These are phyloP conservation scores for Alauda arvensis DNA, from an alignment of 2,797 vertebrate species.

Conservation along the genomic window DNA sequence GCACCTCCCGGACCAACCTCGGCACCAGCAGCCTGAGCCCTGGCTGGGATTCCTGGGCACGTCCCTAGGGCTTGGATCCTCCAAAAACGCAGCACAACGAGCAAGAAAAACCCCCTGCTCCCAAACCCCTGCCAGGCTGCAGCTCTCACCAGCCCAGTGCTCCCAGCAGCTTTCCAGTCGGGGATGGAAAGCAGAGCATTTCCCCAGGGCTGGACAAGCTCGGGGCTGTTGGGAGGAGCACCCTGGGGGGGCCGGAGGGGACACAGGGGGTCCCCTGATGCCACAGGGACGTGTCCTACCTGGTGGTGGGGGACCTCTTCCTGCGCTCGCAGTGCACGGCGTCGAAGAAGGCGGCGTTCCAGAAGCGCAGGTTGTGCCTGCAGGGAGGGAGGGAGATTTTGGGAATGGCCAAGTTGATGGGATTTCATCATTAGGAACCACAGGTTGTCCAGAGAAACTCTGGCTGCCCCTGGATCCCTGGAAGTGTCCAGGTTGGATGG, in stretches of 20 bases:
- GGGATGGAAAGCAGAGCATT: background rate
- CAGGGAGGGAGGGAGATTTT: background rate
- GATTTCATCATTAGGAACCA: background rate
- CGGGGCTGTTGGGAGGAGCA: background rate
- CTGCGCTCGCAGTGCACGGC: constrained; percentile 95
- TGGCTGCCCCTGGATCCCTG: background rate
- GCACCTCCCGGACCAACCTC: background rate
- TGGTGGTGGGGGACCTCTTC: constrained; percentile 95
- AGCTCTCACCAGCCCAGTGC: background rate
- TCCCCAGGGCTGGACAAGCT: fast-evolving
- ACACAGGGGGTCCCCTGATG: fast-evolving
- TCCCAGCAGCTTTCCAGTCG: background rate
- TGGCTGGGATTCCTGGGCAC: background rate
- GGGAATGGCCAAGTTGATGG: fast-evolving
- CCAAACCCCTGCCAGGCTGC: background rate
- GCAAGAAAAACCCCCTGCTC: background rate
- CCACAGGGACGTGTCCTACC: constrained; percentile 67
- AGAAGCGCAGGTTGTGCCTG: constrained; percentile 94
- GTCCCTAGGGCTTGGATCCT: background rate
- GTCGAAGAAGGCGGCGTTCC: constrained; percentile 96
- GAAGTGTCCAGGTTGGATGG: fast-evolving
- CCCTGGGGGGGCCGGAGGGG: background rate
- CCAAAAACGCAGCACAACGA: fast-evolving
- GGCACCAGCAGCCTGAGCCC: background rate
- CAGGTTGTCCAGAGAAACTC: background rate